Evolutionary conservation across 2,888 invertebrate genomes (phyloP).

Genomic region (Oscheius sp.): DNA sequence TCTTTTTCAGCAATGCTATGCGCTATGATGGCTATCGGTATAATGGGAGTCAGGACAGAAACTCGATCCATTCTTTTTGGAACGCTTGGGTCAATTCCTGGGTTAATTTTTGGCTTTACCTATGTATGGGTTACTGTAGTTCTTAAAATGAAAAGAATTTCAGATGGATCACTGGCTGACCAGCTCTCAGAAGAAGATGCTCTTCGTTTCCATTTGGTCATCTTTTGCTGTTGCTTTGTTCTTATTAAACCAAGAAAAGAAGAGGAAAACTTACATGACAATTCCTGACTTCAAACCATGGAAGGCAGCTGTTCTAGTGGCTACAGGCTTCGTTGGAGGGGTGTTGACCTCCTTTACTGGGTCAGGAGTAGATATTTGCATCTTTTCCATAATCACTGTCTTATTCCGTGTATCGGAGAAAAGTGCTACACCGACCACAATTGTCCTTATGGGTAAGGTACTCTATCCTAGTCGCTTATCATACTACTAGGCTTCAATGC

Average conservation of each 20-base stretch:
- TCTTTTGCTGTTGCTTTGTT: slow-evolving; percentile 72
- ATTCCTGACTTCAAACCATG: slow-evolving; percentile 61
- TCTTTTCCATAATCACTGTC: slow-evolving; percentile 66
- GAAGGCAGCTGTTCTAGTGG: slow-evolving; percentile 64
- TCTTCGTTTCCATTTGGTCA: slow-evolving; percentile 73
- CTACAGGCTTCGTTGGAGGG: slow-evolving; percentile 69
- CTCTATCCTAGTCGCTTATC: slow-evolving; percentile 1
- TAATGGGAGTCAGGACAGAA: slow-evolving; percentile 66
- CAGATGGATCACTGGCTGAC: slow-evolving; percentile 66
- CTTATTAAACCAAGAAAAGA: slow-evolving; percentile 68
- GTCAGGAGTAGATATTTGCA: slow-evolving; percentile 72
- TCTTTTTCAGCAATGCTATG: slow-evolving; percentile 67
- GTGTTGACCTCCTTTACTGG: slow-evolving; percentile 72
- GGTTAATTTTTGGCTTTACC: slow-evolving; percentile 68
- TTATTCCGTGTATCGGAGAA: slow-evolving; percentile 69
- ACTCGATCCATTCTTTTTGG: slow-evolving; percentile 64
- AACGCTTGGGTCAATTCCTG: slow-evolving; percentile 65
- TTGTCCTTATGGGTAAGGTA: slow-evolving; percentile 68
- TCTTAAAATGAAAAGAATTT: slow-evolving; percentile 4
- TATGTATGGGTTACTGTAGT: slow-evolving; percentile 44
- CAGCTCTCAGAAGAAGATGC: slow-evolving; percentile 71
- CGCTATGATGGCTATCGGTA: slow-evolving; percentile 67
- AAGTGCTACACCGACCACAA: slow-evolving; percentile 72
- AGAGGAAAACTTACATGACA: slow-evolving; percentile 59
- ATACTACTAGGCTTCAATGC: slow-evolving; percentile 65